Evolutionary conservation across 2,113 vertebrate genomes (phyloP).

Genomic region (Phalacrocorax brasilianus): DNA sequence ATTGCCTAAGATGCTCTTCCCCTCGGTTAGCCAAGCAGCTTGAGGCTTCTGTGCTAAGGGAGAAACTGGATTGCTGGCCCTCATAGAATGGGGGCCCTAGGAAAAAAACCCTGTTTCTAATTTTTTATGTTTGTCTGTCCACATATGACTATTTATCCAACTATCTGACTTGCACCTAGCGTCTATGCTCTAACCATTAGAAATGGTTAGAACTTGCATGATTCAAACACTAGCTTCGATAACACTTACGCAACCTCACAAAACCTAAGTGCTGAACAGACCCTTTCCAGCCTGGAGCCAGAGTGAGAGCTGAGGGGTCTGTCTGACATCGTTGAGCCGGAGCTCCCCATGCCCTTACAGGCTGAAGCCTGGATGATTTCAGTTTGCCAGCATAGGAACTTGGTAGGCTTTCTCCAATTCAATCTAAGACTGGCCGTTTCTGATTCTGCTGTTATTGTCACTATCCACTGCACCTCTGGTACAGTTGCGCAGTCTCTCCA

Average conservation of each 20-base stretch:
- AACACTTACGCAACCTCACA: accelerated
- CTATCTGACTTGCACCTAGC: background rate
- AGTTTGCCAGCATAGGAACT: background rate
- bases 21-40: background rate
- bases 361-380: background rate
- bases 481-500: background rate
- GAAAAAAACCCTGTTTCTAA: background rate
- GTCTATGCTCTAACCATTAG: background rate
- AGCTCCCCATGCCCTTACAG: background rate
- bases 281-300: background rate
- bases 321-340: background rate
- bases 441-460: background rate
- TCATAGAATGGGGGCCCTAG: background rate
- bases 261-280: background rate
- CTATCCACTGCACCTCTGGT: background rate
- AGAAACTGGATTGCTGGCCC: background rate
- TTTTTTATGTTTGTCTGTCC: background rate
- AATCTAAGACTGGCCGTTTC: background rate
- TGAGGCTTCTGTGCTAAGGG: background rate
- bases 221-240: background rate
- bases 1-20: background rate
- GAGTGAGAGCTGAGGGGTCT: background rate
- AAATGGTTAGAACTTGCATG: background rate
- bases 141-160: background rate
- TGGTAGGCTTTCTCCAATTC: background rate